phyloP scores from a whole-genome alignment of 2,113 vertebrate species.

The Grammomys dolichurus region DNA sequence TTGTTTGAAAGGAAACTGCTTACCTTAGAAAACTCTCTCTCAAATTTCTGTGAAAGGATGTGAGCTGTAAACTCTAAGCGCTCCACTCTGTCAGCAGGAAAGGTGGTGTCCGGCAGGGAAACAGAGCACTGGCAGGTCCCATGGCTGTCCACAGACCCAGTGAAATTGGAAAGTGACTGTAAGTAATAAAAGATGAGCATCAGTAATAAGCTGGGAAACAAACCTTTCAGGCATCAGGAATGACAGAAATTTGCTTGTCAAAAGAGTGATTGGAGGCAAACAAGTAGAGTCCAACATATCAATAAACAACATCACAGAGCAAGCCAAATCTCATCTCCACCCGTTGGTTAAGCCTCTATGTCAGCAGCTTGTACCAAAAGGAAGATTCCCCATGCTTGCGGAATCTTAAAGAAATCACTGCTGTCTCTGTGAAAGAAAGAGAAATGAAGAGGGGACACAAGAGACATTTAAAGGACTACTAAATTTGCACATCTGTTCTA shows the following conservation, averaged over 20 bases:
- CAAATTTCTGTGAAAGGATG: conserved; percentile 79
- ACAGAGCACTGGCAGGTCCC: conserved; percentile 86
- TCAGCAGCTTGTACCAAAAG: not conserved
- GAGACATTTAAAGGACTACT: not conserved
- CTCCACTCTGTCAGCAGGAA: conserved; percentile 86
- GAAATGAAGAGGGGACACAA: not conserved
- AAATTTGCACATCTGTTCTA: not conserved
- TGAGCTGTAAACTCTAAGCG: conserved; percentile 79
- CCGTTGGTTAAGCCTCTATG: too few species aligned
- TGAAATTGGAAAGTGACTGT: conserved; percentile 85
- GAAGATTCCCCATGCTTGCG: not conserved
- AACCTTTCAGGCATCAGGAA: conserved; percentile 4
- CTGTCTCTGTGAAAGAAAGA: not conserved
- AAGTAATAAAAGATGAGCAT: conserved; percentile 67
- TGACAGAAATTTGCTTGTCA: conserved; percentile 47
- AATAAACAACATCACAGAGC: not conserved
- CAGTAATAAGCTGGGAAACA: not conserved
- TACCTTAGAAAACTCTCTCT: conserved; percentile 88
- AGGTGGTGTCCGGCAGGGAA: conserved; percentile 84
- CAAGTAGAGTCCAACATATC: not conserved
- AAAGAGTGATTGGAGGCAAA: not conserved
- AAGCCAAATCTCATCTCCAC: not conserved
- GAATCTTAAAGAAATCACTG: not conserved
- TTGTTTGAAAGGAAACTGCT: conserved; percentile 66
- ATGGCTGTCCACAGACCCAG: conserved; percentile 74